Conservation (phyloP, 2,113 vertebrate genomes). For the Orcinus orca region DNA sequence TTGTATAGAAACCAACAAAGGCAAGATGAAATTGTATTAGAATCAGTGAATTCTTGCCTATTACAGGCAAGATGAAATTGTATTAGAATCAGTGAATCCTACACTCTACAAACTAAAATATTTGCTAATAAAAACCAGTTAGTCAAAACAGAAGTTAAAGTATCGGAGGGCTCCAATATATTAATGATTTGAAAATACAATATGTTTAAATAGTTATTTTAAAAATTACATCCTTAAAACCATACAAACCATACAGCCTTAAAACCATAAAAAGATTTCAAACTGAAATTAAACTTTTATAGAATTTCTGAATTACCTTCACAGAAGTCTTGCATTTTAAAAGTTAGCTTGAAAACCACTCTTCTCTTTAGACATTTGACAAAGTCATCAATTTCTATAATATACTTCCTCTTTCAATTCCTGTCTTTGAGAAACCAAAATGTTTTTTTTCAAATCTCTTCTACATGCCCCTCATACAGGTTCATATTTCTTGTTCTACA, state of each 20-base stretch:
- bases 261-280: conserved; percentile 6
- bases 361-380: not conserved
- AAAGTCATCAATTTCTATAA: not conserved
- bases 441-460: not conserved
- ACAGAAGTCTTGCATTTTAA: conserved; percentile 40
- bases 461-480: not conserved
- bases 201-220: not conserved
- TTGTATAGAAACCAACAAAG: not conserved
- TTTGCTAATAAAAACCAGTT: not conserved
- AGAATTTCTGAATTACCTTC: not conserved
- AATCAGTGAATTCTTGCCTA: not conserved
- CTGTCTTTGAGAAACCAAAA: not conserved
- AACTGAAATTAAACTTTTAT: conserved; percentile 47
- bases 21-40: not conserved
- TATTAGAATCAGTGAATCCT: not conserved
- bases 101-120: not conserved
- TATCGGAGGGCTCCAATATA: not conserved
- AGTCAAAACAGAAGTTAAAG: not conserved
- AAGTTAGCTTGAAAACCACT: conserved; percentile 26
- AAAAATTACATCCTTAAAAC: not conserved
- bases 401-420: not conserved
- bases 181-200: not conserved
- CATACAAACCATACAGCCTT: not conserved
- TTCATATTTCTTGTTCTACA: not conserved
- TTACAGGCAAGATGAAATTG: not conserved